Percentiles rank a stretch among this genome's conserved stretches.
These are phyloP conservation scores for Anguilla japonica DNA, from an alignment of 2,113 vertebrate species.

Conservation along the genomic window DNA sequence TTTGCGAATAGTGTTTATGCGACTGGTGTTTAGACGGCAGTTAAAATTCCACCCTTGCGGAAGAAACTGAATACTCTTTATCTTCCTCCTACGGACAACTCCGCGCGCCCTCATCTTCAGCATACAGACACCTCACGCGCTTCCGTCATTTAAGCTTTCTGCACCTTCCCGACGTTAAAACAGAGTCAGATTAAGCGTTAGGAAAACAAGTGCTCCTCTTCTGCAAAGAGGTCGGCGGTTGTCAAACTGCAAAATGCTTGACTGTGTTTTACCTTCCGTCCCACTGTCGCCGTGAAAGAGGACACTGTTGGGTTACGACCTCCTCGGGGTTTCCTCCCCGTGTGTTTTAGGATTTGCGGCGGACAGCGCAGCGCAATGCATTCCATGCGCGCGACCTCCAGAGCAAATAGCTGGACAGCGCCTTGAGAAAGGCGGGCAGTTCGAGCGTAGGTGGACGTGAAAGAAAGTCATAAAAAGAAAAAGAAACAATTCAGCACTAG, in stretches of 20 bases:
- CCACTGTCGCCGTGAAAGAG: not conserved
- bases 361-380: not conserved
- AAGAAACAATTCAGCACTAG: slow-evolving; percentile 37
- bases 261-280: not conserved
- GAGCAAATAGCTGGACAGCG: slow-evolving; percentile 7
- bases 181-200: not conserved
- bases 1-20: not conserved
- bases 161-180: slow-evolving; percentile 1
- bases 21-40: not conserved
- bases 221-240: not conserved
- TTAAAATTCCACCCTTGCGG: not conserved
- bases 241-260: not conserved
- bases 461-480: slow-evolving; percentile 22
- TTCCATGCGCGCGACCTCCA: not conserved
- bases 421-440: slow-evolving; percentile 64
- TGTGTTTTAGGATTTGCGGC: not conserved
- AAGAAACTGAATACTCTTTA: slow-evolving; percentile 2
- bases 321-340: not conserved
- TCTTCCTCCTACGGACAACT: not conserved
- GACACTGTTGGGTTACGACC: not conserved
- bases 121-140: not conserved
- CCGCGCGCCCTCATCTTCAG: not conserved
- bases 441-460: slow-evolving; percentile 59
- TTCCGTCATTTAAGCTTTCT: not conserved
- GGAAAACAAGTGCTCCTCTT: not conserved